Evolutionary conservation across 2,888 invertebrate species (phyloP), one percentile per base, ranked within the genome.

Genomic region (Eretmocerus hayati): DNA sequence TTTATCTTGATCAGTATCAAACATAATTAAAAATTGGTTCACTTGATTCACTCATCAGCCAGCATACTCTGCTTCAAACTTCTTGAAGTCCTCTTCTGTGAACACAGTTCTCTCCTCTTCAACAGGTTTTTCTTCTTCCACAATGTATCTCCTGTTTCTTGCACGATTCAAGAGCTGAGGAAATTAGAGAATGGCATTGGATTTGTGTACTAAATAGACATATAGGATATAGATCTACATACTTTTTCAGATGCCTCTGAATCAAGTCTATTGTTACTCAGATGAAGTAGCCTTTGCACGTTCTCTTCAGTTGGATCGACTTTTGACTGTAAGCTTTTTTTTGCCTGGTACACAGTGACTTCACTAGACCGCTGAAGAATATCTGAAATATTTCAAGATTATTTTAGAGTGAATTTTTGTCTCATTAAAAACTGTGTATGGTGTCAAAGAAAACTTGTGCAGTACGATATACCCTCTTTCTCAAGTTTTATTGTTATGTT

Each of bases 61-160:
- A 37, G 46, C 9, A 59, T 81, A 81, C 65, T 84, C 81, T 41
- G 74, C 73, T 65, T 84, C 83, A 66, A 85, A 85, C 52, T 78
- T 77, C 51, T 77, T 72, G 58, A 84, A 83, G 41, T 83, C 81
- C 63, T 84, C 84, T 60, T 83, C 81, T 0, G 85, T 83, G 64
- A 87, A 86, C 15, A 76, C 82, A 1, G 84, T 81, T 48, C 75
- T 74, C 56, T 79, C 72, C 53, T 77, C 73, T 52, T 77, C 73
- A 50, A 70, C 72, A 4, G 50, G 42, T 40, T 58, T 54, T 22
- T 73, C 62, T 62, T 75, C 68, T 13, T 67, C 60, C 47, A 11
- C 26, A 8, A 78, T 72, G 48, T 76, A 76, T 46, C 77, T 74
- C 56, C 74, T 77, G 11, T 74, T 72, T 5, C 57, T 49, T 1